Evolutionary conservation across 53 echinoderm and acorn worm species (phyloP).

Genomic region (Echinometra lucunter): DNA sequence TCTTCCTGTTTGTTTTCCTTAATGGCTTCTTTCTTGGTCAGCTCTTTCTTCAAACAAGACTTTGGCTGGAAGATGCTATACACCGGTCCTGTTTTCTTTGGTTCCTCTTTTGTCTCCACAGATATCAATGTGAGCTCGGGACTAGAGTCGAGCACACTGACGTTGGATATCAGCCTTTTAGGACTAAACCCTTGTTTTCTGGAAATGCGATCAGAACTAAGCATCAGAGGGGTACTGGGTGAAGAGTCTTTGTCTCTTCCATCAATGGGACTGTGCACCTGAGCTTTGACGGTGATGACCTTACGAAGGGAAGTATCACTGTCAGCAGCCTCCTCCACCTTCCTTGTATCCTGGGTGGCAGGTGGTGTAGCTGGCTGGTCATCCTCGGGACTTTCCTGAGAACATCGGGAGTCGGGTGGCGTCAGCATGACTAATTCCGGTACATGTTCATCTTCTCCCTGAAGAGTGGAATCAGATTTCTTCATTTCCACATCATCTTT

Average conservation of each 20-base stretch:
- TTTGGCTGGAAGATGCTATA: constrained; percentile 91
- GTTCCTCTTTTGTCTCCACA: constrained; percentile 58
- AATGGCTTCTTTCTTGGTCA: not conserved
- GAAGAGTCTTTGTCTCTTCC: constrained; percentile 31
- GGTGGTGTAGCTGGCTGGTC: constrained; percentile 40
- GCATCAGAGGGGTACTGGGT: constrained; percentile 19
- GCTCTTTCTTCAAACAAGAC: constrained; percentile 9
- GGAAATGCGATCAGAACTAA: not conserved
- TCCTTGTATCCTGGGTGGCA: not conserved
- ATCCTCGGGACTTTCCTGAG: constrained; percentile 7
- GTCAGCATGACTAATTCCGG: constrained; percentile 46
- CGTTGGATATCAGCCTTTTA: constrained; percentile 75
- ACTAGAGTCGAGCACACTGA: constrained; percentile 71
- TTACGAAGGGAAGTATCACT: constrained; percentile 22
- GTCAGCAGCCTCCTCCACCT: not conserved
- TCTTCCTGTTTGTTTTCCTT: constrained; percentile 7
- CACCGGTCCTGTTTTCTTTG: constrained; percentile 64
- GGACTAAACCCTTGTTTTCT: not conserved
- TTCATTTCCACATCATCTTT: not conserved
- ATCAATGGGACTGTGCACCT: constrained; percentile 73
- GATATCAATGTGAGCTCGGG: constrained; percentile 69
- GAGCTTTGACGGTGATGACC: constrained; percentile 74
- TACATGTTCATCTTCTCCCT: not conserved
- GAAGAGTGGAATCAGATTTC: not conserved
- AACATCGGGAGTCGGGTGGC: constrained; percentile 52